Conservation (phyloP, 2,113 vertebrate genomes). For the Ariopsis seemanni region DNA sequence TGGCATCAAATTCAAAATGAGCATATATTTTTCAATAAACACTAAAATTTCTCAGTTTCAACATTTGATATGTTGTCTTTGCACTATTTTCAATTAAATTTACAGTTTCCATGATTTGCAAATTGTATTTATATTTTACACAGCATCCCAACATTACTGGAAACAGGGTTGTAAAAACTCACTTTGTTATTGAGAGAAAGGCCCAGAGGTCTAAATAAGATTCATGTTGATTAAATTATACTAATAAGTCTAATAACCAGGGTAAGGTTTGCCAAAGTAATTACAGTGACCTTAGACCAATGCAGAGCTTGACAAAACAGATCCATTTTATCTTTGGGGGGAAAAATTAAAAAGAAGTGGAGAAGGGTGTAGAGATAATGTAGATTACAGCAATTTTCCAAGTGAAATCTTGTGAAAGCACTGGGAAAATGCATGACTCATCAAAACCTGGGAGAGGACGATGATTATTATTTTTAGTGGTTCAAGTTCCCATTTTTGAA, state of each 20-base stretch:
- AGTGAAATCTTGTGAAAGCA: not conserved
- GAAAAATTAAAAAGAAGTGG: not conserved
- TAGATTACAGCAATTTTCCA: not conserved
- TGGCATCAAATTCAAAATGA: no score
- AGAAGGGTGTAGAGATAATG: not conserved
- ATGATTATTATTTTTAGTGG: not conserved
- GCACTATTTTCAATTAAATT: no score
- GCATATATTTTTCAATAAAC: no score
- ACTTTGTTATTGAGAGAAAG: not conserved
- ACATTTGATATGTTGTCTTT: no score
- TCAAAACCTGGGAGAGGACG: not conserved
- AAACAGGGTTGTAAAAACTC: not conserved
- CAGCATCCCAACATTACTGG: no score
- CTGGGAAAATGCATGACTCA: slow-evolving; percentile 4
- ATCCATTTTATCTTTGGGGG: not conserved
- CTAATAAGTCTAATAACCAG: slow-evolving; percentile 39
- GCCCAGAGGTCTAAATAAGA: not conserved
- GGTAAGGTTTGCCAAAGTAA: slow-evolving; percentile 29
- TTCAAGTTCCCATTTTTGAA: not conserved
- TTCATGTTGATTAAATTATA: slow-evolving; percentile 31
- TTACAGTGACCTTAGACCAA: slow-evolving; percentile 24
- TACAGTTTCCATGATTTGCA: no score
- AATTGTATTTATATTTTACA: no score
- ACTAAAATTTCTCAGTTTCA: no score
- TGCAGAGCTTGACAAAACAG: not conserved